Conservation (phyloP, 2,888 invertebrate genomes). For the Ornithoptera priamus region DNA sequence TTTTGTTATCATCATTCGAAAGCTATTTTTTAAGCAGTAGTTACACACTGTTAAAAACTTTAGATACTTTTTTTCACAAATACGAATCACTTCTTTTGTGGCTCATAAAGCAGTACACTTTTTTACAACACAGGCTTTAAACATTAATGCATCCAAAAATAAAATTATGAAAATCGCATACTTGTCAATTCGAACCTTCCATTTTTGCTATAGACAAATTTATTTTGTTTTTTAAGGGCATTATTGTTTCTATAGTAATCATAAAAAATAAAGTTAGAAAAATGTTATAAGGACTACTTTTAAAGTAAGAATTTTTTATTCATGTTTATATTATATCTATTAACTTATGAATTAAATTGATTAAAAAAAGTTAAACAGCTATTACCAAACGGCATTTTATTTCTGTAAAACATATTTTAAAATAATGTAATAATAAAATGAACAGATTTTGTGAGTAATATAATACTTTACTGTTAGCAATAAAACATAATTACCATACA, state of each 20-base stretch:
- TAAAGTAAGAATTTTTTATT: not conserved
- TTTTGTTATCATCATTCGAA: conserved; percentile 77
- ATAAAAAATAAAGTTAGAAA: not conserved
- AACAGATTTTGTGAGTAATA: not conserved
- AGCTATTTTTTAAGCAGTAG: conserved; percentile 65
- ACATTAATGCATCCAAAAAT: conserved; percentile 65
- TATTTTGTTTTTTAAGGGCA: conserved; percentile 30
- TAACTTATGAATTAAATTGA: no score
- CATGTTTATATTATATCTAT: no score
- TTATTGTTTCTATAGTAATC: conserved; percentile 23
- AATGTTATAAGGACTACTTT: not conserved
- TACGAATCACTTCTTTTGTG: conserved; percentile 36
- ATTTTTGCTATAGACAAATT: conserved; percentile 67
- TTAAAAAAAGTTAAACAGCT: no score
- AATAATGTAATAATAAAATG: not conserved
- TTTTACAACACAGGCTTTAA: conserved; percentile 54
- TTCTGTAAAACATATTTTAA: not conserved
- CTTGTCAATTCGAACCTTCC: conserved; percentile 75
- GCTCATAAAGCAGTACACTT: conserved; percentile 44
- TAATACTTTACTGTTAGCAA: no score
- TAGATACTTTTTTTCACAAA: conserved; percentile 38
- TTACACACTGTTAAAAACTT: conserved; percentile 48
- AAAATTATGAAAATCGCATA: conserved; percentile 72
- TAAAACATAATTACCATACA: no score
- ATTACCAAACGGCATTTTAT: not conserved